Conservation (phyloP, 2,888 invertebrate species). For the Cosmia trapezina region DNA sequence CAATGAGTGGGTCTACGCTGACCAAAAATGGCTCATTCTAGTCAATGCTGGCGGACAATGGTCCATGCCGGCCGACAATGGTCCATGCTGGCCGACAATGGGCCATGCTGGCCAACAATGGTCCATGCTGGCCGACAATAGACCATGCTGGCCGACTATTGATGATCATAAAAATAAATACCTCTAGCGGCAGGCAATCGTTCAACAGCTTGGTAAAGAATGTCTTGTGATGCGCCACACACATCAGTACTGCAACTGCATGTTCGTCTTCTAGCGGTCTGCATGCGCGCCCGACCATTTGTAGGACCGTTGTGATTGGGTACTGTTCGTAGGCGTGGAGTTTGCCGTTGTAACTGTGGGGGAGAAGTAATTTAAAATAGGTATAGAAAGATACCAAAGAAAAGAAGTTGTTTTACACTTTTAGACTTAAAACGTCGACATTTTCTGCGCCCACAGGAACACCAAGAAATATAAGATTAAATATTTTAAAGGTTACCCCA, state of each 20-base stretch:
- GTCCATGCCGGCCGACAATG: background rate
- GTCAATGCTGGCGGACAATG: background rate
- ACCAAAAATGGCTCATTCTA: background rate
- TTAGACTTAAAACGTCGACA: background rate
- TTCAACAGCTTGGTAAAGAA: conserved; percentile 99
- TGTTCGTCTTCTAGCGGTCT: conserved; percentile 97
- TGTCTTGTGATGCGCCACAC: conserved; percentile 99
- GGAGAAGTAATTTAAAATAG: conserved; percentile 19
- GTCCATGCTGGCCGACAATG: background rate
- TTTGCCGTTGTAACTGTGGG: conserved; percentile 90
- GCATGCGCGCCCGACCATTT: conserved; percentile 99
- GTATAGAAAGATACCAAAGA: background rate
- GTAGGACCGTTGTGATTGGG: conserved; percentile 98
- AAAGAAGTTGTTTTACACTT: too few species aligned
- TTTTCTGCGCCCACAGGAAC: background rate
- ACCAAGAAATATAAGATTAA: background rate
- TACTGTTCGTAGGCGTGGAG: conserved; percentile 98
- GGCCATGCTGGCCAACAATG: background rate
- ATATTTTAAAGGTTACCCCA: background rate
- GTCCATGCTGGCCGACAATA: background rate
- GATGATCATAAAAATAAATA: conserved; percentile 63
- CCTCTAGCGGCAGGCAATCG: conserved; percentile 98
- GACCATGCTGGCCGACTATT: background rate
- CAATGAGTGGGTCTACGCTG: too few species aligned
- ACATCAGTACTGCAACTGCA: conserved; percentile 98